Percentiles rank a stretch among this genome's conserved stretches.
Evolutionary conservation across 2,113 vertebrate species (phyloP).

Genomic region (Dendrocopos noguchii): DNA sequence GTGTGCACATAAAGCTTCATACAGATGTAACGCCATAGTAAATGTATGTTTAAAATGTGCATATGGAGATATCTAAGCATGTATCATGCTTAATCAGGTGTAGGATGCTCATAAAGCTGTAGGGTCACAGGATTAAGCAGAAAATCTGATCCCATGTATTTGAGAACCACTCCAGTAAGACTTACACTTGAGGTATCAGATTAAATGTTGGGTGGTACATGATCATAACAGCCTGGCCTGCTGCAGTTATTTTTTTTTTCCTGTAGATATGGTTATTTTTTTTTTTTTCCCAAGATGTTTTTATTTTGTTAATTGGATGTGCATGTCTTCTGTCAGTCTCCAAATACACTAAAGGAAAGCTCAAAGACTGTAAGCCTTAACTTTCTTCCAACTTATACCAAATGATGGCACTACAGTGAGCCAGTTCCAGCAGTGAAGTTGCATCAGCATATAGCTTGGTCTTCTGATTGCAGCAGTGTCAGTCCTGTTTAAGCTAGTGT

Average conservation of each 20-base stretch:
- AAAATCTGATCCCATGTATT: neutral
- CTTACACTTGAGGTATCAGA: neutral
- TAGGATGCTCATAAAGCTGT: neutral
- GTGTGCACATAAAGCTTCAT: neutral
- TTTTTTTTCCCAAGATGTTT: neutral
- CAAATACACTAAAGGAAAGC: neutral
- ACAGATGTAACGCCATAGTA: neutral
- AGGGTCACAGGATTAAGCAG: neutral
- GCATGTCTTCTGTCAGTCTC: neutral
- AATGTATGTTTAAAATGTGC: neutral
- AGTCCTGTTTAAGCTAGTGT: neutral
- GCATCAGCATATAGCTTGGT: neutral
- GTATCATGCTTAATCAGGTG: neutral
- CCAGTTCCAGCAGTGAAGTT: neutral
- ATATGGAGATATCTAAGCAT: neutral
- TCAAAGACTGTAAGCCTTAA: neutral
- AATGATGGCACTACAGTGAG: neutral
- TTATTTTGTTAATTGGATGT: neutral
- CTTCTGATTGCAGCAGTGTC: neutral
- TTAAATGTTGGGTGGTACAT: neutral
- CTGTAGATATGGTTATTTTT: neutral
- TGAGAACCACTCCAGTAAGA: neutral
- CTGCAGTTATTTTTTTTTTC: neutral
- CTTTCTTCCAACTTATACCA: neutral
- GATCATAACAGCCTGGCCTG: neutral